Evolutionary conservation across 92 coral and sea anemone species (phyloP), one percentile per base, ranked within the genome.

Genomic region (Porites cylindrica): DNA sequence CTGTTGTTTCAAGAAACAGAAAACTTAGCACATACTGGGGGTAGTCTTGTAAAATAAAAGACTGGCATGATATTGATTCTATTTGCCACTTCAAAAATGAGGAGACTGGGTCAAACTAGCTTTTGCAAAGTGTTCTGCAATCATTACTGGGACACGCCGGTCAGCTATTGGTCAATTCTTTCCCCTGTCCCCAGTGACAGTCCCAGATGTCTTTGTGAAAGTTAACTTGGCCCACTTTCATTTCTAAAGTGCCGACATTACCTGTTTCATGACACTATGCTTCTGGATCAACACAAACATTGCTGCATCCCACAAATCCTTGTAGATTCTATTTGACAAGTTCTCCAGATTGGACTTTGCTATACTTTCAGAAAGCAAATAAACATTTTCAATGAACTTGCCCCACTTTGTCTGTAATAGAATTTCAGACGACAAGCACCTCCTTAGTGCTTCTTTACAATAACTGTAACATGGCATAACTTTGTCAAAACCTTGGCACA

Each of bases 391-490:
- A 51, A 93, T 86, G 66, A 79, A 97, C 67, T 80, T 63, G 23
- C 88, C 80, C 99, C 99, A 97, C 59, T 94, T 74, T 59, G 63
- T 74, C 70, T 94, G 97, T 60, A 95, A 83, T 70, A 90, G 86
- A 38, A 69, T 79, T 66, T 91, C 95, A 47, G 98, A 83, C 13
- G 82, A 63, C 82, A 97, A 70, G 73, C 99, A 97, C 52, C 85
- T 88, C 76, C 92, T 88, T 20, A 95, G 32, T n/a, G 92, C 91
- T 47, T 93, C 96, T 32, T 89, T 87, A 79, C 99, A 97, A 85
- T 86, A 95, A 10, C 76, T 78, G 63, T 86, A 75, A 66, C 99
- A 97, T 1, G 99, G 99, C 79, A 95, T 97, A 23, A 93, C 85
- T 51, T 76, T 78, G 47, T 61, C 74, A 51, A 86, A 84, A 51